Conservation (phyloP, 92 coral and sea anemone genomes). For the Epizoanthus ramosus region DNA sequence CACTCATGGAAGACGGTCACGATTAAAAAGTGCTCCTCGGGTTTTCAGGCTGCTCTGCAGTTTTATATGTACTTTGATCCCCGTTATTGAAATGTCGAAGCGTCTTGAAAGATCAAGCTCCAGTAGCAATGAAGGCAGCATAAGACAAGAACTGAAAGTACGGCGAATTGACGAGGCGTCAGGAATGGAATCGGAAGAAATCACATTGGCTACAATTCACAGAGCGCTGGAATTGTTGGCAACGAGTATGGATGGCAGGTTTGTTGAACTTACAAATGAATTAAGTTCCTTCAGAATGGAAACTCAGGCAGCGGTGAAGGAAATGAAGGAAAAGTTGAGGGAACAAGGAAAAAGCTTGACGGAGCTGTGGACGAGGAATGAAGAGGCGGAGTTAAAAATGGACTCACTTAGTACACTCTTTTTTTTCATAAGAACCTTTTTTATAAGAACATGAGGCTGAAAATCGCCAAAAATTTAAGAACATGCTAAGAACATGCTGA, state of each 20-base stretch:
- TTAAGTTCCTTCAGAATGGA: background rate
- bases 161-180: background rate
- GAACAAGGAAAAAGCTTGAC: background rate
- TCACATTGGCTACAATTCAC: background rate
- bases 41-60: too few species aligned
- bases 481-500: too few species aligned
- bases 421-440: too few species aligned
- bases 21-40: too few species aligned
- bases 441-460: too few species aligned
- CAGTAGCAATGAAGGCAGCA: too few species aligned
- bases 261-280: background rate
- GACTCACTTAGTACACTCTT: background rate
- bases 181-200: constrained; percentile 7
- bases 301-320: background rate
- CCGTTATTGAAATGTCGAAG: too few species aligned
- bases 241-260: background rate
- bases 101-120: too few species aligned
- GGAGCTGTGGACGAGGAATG: background rate
- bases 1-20: too few species aligned
- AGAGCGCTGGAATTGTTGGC: background rate
- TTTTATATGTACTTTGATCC: too few species aligned
- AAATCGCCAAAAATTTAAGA: too few species aligned
- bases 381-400: background rate
- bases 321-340: background rate
- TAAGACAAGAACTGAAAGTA: too few species aligned